These are phyloP conservation scores for Pyxicephalus adspersus DNA, from an alignment of 2,113 vertebrate species.

Conservation along the genomic window DNA sequence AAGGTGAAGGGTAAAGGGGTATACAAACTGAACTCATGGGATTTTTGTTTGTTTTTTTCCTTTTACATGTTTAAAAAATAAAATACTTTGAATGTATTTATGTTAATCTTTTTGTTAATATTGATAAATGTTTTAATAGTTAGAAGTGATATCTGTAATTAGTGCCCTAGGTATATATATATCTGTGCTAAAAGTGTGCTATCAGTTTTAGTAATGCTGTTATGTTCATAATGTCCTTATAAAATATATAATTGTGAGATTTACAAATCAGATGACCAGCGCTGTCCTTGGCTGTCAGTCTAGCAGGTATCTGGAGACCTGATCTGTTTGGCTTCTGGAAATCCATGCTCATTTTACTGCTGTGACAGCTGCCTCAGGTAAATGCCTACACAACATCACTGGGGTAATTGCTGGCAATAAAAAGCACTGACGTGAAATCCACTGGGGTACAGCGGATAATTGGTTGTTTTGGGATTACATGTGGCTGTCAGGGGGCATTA, in stretches of 20 bases:
- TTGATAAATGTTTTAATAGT: too few species aligned
- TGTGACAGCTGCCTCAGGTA: conserved; percentile 8
- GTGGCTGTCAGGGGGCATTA: neutral
- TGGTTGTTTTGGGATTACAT: conserved; percentile 7
- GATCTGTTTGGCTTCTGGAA: neutral
- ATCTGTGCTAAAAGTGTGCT: too few species aligned
- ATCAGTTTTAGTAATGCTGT: too few species aligned
- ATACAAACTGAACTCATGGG: too few species aligned
- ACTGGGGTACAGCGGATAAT: neutral
- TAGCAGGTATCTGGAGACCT: neutral
- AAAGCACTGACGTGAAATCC: neutral
- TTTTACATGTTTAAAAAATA: too few species aligned
- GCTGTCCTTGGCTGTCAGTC: neutral
- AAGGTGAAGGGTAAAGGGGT: too few species aligned
- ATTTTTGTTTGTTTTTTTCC: too few species aligned
- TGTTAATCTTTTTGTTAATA: too few species aligned
- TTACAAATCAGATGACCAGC: neutral
- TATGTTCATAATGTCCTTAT: too few species aligned
- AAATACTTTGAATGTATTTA: too few species aligned
- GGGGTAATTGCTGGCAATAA: neutral
- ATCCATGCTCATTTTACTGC: neutral
- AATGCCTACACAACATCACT: neutral
- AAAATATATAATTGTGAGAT: neutral
- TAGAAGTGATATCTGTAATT: too few species aligned
- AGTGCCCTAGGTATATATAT: too few species aligned